Conservation (phyloP, 2,888 invertebrate species). For the Hanleya hanleyi region DNA sequence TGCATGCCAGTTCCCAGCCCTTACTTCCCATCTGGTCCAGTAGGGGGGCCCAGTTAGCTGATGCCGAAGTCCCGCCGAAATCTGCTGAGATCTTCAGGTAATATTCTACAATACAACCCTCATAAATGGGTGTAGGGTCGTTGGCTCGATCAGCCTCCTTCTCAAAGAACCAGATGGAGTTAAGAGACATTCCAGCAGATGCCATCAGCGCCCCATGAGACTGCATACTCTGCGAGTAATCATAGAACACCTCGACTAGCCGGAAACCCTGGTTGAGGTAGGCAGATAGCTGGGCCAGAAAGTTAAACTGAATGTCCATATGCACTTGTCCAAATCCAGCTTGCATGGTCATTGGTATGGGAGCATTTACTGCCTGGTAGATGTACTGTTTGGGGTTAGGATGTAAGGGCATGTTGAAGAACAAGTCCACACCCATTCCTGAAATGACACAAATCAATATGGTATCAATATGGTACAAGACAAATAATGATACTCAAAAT, state of each 20-base stretch:
- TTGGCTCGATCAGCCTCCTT: constrained; percentile 54
- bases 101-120: constrained; percentile 40
- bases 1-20: constrained; percentile 68
- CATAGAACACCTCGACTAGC: constrained; percentile 66
- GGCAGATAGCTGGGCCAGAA: constrained; percentile 53
- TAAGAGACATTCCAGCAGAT: constrained; percentile 31
- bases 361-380: constrained; percentile 58
- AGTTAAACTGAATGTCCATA: constrained; percentile 52
- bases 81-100: constrained; percentile 21
- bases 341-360: constrained; percentile 35
- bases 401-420: constrained; percentile 61
- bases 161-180: constrained; percentile 68
- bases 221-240: constrained; percentile 31
- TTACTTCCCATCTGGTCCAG: constrained; percentile 59
- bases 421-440: constrained; percentile 66
- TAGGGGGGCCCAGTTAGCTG: constrained; percentile 57
- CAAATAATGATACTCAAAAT: too few relatives aligned
- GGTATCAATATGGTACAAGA: too few relatives aligned
- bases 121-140: constrained; percentile 59
- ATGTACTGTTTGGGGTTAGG: constrained; percentile 46
- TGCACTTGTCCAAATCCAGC: constrained; percentile 33
- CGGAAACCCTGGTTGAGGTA: constrained; percentile 64
- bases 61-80: constrained; percentile 29
- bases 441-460: constrained; percentile 22
- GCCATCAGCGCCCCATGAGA: constrained; percentile 18